phyloP scores from a whole-genome alignment of 53 echinoderm and acorn worm species.

The Holothuria leucospilota region DNA sequence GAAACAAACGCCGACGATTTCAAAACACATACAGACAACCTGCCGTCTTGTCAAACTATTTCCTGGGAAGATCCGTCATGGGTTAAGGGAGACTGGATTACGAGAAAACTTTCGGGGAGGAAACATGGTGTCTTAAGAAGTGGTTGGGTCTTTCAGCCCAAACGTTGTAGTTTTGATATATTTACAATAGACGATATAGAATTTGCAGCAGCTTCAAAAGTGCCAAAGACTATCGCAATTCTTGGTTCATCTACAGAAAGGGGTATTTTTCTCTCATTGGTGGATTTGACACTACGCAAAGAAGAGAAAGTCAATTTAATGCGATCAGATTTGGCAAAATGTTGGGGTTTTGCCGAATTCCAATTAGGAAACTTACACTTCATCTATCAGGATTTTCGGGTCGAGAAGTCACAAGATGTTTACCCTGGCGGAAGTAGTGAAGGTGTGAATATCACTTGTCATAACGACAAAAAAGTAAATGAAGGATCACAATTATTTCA shows the following conservation, averaged over 20 bases:
- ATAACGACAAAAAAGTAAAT: background rate
- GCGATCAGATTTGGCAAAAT: background rate
- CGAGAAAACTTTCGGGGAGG: background rate
- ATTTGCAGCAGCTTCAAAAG: background rate
- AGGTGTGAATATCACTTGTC: background rate
- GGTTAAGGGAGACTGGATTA: slow-evolving; percentile 1
- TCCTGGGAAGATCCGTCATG: background rate
- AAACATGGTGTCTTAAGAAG: slow-evolving; percentile 15
- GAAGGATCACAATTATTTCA: background rate
- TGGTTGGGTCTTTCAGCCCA: slow-evolving; percentile 29
- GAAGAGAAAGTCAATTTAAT: background rate
- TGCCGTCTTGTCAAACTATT: slow-evolving; percentile 27
- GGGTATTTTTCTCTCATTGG: slow-evolving; percentile 23
- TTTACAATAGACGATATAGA: background rate
- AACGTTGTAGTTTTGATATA: slow-evolving; percentile 18
- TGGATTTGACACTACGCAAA: background rate
- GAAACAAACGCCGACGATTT: background rate
- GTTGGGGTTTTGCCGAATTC: slow-evolving; percentile 28
- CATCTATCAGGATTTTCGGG: slow-evolving; percentile 19
- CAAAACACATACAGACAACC: background rate
- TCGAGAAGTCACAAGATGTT: background rate
- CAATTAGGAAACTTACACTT: background rate
- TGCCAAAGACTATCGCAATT: background rate
- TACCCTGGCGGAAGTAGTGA: background rate
- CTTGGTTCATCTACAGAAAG: slow-evolving; percentile 28